Conservation (phyloP, 1,140 invertebrate species). For the Pomacea maculata region DNA sequence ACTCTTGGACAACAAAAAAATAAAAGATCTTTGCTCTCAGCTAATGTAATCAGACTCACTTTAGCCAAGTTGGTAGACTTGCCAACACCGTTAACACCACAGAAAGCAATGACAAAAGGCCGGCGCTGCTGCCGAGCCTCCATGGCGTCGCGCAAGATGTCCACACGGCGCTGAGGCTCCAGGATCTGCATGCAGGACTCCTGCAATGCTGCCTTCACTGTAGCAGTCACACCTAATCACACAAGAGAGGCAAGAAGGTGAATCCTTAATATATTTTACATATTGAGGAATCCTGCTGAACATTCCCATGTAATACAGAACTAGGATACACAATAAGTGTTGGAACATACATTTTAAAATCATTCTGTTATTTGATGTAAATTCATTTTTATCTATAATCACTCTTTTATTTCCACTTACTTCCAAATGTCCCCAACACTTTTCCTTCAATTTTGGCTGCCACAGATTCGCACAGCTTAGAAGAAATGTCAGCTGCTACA, state of each 20-base stretch:
- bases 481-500: slow-evolving; percentile 95
- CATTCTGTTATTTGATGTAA: too few relatives aligned
- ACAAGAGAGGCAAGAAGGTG: slow-evolving; percentile 1
- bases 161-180: slow-evolving; percentile 92
- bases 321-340: background rate
- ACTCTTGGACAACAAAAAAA: background rate
- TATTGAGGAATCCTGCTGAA: background rate
- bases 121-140: slow-evolving; percentile 81
- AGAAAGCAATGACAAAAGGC: slow-evolving; percentile 98
- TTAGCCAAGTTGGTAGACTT: slow-evolving; percentile 99
- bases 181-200: slow-evolving; percentile 85
- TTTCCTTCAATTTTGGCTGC: slow-evolving; percentile 92
- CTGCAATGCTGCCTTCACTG: slow-evolving; percentile 74
- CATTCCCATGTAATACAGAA: background rate
- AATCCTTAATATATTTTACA: background rate
- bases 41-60: slow-evolving; percentile 55
- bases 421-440: slow-evolving; percentile 90
- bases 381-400: background rate
- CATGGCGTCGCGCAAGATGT: slow-evolving; percentile 95
- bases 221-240: slow-evolving; percentile 77
- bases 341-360: too few relatives aligned
- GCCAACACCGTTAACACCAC: slow-evolving; percentile 99
- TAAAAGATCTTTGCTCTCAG: background rate
- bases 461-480: slow-evolving; percentile 95
- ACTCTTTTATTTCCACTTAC: slow-evolving; percentile 44